Percentiles rank a stretch among this genome's conserved stretches.
Conservation (phyloP, 2,888 invertebrate species). For the Magallana nippona region DNA sequence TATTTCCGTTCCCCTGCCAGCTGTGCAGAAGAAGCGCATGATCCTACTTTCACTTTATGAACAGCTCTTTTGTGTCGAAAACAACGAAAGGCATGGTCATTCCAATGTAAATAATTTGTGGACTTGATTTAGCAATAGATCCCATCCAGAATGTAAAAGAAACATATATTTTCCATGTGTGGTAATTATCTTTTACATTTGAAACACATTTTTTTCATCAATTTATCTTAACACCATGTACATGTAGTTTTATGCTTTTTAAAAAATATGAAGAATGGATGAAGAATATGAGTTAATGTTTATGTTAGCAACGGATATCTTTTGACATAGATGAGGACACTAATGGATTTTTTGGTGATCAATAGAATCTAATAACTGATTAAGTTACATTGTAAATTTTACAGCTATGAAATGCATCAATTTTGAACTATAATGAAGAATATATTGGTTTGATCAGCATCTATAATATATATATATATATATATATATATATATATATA, state of each 20-base stretch:
- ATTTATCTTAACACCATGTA: background rate
- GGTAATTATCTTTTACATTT: background rate
- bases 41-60: constrained; percentile 7
- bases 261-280: background rate
- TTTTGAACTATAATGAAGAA: too few relatives aligned
- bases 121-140: background rate
- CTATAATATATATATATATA: too few relatives aligned
- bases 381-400: too few relatives aligned
- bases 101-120: background rate
- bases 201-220: too few relatives aligned
- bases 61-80: background rate
- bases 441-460: too few relatives aligned
- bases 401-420: too few relatives aligned
- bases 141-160: background rate
- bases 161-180: background rate
- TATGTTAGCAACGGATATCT: constrained; percentile 18
- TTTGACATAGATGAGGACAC: background rate
- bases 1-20: constrained; percentile 47
- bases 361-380: too few relatives aligned
- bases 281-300: background rate
- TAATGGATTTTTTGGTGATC: too few relatives aligned
- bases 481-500: too few relatives aligned
- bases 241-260: background rate
- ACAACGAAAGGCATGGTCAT: background rate
- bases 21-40: constrained; percentile 44